Evolutionary conservation across 2,797 vertebrate genomes (phyloP).

Genomic region (Galago senegalensis): DNA sequence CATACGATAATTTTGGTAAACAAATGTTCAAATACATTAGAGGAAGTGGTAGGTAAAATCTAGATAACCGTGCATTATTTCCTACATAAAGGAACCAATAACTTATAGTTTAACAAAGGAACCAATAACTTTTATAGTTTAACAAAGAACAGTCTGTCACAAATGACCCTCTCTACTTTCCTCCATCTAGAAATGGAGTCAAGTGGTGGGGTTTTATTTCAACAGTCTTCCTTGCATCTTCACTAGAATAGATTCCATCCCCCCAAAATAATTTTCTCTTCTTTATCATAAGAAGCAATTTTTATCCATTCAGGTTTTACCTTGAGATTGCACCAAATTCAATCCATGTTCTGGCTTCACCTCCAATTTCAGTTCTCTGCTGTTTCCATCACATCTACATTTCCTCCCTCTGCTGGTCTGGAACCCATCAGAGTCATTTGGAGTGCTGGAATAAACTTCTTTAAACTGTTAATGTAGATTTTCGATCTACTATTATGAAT

Average conservation of each 20-base stretch:
- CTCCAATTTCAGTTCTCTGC: not conserved
- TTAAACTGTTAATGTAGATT: not conserved
- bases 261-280: not conserved
- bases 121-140: not conserved
- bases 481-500: not conserved
- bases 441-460: not conserved
- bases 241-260: not conserved
- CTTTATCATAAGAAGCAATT: not conserved
- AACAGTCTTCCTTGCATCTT: not conserved
- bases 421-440: not conserved
- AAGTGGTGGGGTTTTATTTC: not conserved
- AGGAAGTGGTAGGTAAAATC: not conserved
- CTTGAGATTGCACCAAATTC: not conserved
- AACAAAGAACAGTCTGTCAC: not conserved
- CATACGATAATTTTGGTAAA: not conserved
- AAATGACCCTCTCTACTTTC: not conserved
- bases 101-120: not conserved
- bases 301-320: not conserved
- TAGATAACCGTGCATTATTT: not conserved
- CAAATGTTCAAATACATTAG: not conserved
- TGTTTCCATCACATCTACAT: not conserved
- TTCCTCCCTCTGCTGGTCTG: not conserved
- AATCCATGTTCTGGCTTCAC: not conserved
- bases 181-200: not conserved
- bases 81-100: not conserved